Evolutionary conservation across 2,113 vertebrate species (phyloP).

Genomic region (Semnopithecus entellus): DNA sequence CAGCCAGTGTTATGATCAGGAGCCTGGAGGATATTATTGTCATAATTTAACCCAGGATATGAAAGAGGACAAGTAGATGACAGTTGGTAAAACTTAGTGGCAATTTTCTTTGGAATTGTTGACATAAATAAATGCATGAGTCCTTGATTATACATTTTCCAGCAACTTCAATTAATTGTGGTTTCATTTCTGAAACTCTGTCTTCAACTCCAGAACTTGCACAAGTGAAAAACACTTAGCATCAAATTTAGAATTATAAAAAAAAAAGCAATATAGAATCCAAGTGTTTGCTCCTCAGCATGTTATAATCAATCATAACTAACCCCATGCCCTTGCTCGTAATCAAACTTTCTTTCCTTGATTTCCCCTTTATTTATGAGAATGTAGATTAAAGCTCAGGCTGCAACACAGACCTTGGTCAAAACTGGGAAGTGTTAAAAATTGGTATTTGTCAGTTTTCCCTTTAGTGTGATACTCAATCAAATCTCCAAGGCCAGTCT

Average conservation of each 20-base stretch:
- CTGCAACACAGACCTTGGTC: background rate
- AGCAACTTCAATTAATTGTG: conserved; percentile 59
- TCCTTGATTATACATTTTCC: conserved; percentile 52
- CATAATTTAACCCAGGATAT: conserved; percentile 48
- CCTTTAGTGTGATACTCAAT: background rate
- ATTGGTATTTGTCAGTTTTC: background rate
- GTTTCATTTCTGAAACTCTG: conserved; percentile 58
- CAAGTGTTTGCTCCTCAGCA: background rate
- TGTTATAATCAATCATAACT: background rate
- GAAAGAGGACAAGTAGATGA: conserved; percentile 52
- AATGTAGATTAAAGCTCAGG: conserved; percentile 45
- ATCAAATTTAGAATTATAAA: conserved; percentile 43
- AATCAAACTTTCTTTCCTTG: conserved; percentile 14
- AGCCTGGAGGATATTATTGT: conserved; percentile 23
- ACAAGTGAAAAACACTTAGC: conserved; percentile 48
- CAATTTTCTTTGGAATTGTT: conserved; percentile 69
- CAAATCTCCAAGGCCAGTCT: conserved; percentile 25
- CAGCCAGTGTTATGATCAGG: background rate
- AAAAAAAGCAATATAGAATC: conserved; percentile 60
- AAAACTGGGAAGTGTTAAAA: conserved; percentile 35
- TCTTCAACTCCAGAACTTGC: conserved; percentile 37
- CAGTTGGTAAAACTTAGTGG: conserved; percentile 43
- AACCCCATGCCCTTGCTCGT: background rate
- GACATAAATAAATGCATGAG: conserved; percentile 65
- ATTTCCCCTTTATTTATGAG: background rate